A percentile compares a stretch with the other conserved stretches of the same genome.
phyloP scores from a whole-genome alignment of 2,113 vertebrate genomes.

The Crotophaga sulcirostris region DNA sequence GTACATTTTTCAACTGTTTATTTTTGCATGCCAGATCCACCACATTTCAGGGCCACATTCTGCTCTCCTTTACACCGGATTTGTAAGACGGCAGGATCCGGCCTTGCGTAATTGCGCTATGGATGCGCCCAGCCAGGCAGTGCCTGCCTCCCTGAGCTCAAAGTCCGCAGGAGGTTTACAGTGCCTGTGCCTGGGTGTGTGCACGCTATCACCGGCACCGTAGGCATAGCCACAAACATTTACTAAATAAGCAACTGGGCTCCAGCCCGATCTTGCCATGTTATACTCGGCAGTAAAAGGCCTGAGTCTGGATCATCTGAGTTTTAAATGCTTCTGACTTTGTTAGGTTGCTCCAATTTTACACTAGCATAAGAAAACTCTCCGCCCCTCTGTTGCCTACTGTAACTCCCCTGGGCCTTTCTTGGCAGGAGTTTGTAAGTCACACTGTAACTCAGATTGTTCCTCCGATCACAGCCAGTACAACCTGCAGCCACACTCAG shows the following conservation, averaged over 20 bases:
- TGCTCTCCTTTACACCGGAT: not conserved
- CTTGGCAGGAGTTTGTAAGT: conserved; percentile 29
- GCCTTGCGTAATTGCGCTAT: not conserved
- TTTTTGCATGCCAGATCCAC: not conserved
- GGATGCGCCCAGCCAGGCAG: not conserved
- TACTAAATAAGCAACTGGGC: conserved; percentile 38
- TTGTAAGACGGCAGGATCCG: not conserved
- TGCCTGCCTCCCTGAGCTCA: conserved; percentile 18
- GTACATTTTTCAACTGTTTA: not conserved
- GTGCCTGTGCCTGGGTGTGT: conserved; percentile 21
- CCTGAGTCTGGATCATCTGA: not conserved
- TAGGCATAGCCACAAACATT: conserved; percentile 36
- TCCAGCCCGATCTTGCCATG: not conserved
- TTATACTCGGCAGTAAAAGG: not conserved
- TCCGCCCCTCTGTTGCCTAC: conserved; percentile 35
- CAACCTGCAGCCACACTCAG: not conserved
- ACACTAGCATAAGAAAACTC: not conserved
- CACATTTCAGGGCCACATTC: not conserved
- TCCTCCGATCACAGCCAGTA: not conserved
- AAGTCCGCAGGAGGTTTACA: conserved; percentile 42
- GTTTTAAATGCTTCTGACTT: not conserved
- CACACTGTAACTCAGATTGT: not conserved
- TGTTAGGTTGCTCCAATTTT: not conserved
- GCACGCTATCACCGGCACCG: not conserved
- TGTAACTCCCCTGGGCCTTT: conserved; percentile 33